phyloP scores from a whole-genome alignment of 2,113 vertebrate species.

The Sitta europaea region DNA sequence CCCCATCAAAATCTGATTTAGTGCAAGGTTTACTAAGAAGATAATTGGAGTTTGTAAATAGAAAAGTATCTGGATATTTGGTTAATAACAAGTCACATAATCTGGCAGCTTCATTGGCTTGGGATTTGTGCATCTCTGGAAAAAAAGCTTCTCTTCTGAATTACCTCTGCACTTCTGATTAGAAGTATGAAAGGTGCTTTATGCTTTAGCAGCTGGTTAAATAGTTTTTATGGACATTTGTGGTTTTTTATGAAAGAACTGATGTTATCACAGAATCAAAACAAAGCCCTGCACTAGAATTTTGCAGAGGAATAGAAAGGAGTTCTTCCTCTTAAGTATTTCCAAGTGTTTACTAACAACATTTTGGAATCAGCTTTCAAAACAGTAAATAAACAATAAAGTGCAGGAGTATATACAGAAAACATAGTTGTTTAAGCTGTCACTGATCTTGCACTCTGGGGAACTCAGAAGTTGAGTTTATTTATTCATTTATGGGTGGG shows the following conservation, averaged over 20 bases:
- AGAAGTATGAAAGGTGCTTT: not conserved
- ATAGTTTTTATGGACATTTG: not conserved
- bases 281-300: not conserved
- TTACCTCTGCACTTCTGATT: too few species aligned
- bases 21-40: not conserved
- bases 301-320: not conserved
- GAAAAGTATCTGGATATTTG: not conserved
- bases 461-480: not conserved
- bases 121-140: not conserved
- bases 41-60: not conserved
- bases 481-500: fast-evolving
- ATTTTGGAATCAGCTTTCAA: not conserved
- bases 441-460: too few species aligned
- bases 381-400: not conserved
- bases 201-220: not conserved
- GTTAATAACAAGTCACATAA: not conserved
- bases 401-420: not conserved
- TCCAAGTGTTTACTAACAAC: not conserved
- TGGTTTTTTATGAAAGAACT: not conserved
- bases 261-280: not conserved
- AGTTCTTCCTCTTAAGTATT: not conserved
- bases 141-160: not conserved
- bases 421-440: not conserved
- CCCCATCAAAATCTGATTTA: not conserved
- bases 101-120: not conserved